Evolutionary conservation across 1,140 invertebrate genomes (phyloP).

Genomic region (Drosophila nasuta): DNA sequence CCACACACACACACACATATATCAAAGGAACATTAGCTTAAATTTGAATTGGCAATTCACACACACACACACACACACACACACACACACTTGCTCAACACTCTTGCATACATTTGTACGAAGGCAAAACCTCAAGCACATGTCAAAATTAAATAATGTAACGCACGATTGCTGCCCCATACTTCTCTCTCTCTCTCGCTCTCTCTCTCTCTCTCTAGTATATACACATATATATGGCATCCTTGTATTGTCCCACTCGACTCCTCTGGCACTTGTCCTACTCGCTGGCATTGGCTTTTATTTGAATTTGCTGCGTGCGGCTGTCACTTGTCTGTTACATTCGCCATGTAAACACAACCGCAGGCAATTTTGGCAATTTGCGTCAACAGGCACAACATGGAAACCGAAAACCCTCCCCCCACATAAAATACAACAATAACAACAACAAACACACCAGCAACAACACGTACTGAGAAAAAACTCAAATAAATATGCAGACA

Average conservation of each 20-base stretch:
- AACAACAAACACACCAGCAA: constrained; percentile 20
- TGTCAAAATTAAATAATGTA: constrained; percentile 83
- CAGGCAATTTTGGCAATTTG: constrained; percentile 83
- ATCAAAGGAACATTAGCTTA: constrained; percentile 75
- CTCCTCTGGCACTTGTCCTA: neutral
- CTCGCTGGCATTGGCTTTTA: constrained; percentile 73
- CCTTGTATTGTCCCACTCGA: constrained; percentile 12
- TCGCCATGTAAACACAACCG: constrained; percentile 82
- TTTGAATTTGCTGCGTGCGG: constrained; percentile 80
- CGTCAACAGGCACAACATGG: constrained; percentile 78
- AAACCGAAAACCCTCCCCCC: constrained; percentile 39
- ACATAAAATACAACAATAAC: constrained; percentile 20
- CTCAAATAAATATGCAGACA: constrained; percentile 9
- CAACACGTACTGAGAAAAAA: neutral
- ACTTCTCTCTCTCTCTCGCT: constrained; percentile 23
- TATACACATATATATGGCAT: constrained; percentile 5
- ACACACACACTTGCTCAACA: constrained; percentile 5
- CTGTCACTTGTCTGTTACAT: constrained; percentile 82
- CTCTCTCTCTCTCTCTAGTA: neutral
- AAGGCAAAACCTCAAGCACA: constrained; percentile 74
- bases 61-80: constrained; percentile 36
- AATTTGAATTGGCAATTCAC: constrained; percentile 78
- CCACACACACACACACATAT: constrained; percentile 49
- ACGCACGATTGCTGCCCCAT: constrained; percentile 72
- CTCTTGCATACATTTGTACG: constrained; percentile 22